These are phyloP conservation scores for Cettia cetti DNA, from an alignment of 2,113 vertebrate genomes.

Conservation along the genomic window DNA sequence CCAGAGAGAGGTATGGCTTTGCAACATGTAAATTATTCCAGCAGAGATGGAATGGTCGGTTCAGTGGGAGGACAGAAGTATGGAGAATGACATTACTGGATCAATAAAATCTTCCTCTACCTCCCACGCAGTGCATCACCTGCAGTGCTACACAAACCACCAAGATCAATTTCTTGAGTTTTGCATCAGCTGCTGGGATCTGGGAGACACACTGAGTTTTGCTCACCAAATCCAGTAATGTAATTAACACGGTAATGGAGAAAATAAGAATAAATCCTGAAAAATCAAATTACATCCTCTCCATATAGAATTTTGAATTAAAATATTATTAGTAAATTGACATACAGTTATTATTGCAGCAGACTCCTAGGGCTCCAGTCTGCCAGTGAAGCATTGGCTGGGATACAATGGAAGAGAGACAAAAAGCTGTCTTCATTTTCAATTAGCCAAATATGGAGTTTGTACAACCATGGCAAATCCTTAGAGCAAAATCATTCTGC, in stretches of 20 bases:
- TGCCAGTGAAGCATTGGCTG: not conserved
- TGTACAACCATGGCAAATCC: not conserved
- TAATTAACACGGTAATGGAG: not conserved
- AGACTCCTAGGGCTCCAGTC: not conserved
- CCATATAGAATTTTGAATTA: not conserved
- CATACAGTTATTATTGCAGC: not conserved
- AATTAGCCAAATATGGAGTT: slow-evolving; percentile 7
- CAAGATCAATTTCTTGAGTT: not conserved
- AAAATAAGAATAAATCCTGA: slow-evolving; percentile 4
- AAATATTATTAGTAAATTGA: not conserved
- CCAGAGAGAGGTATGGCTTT: not conserved
- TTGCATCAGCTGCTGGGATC: not conserved
- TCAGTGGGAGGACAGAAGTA: not conserved
- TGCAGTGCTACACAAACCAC: not conserved
- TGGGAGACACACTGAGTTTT: not conserved
- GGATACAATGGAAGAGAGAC: not conserved
- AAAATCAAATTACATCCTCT: not conserved
- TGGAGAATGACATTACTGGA: not conserved
- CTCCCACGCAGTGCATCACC: not conserved
- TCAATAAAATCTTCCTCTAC: not conserved
- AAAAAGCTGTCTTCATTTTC: not conserved
- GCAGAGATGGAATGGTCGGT: not conserved
- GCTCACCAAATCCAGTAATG: not conserved
- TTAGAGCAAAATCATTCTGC: slow-evolving; percentile 1
- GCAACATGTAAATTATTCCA: not conserved